phyloP scores from a whole-genome alignment of 1,140 invertebrate genomes.

The Ylistrum balloti region DNA sequence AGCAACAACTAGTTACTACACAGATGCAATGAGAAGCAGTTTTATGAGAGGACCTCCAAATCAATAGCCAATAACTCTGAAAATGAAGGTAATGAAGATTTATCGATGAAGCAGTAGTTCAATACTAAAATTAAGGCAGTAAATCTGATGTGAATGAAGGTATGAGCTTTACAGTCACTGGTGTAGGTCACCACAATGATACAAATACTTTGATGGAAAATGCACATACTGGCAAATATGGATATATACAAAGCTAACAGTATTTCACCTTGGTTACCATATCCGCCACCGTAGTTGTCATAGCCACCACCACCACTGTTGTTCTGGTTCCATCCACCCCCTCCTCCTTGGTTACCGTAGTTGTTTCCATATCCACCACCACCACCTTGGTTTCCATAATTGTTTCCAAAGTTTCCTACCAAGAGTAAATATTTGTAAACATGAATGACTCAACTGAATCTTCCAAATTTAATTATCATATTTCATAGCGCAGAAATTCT shows the following conservation, averaged over 20 bases:
- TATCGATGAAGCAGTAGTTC: neutral
- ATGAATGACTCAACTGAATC: neutral
- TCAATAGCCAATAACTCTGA: no score
- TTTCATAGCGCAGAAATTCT: no score
- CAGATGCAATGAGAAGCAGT: no score
- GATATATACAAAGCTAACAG: slow-evolving; percentile 38
- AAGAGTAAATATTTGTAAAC: neutral
- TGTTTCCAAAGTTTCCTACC: neutral
- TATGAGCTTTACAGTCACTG: neutral
- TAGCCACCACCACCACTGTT: neutral
- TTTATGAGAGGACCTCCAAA: no score
- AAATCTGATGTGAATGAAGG: neutral
- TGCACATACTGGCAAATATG: neutral
- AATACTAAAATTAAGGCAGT: neutral
- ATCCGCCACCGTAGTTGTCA: slow-evolving; percentile 58
- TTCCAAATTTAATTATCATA: no score
- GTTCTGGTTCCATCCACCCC: slow-evolving; percentile 41
- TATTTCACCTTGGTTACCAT: slow-evolving; percentile 57
- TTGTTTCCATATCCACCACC: slow-evolving; percentile 48
- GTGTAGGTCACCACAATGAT: neutral
- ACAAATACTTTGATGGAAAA: slow-evolving; percentile 28
- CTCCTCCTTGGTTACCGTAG: slow-evolving; percentile 35
- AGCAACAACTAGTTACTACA: no score
- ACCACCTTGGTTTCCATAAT: slow-evolving; percentile 43
- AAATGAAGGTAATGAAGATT: neutral